phyloP scores from a whole-genome alignment of 1,140 invertebrate species.

The Rhyacophila brunnea region DNA sequence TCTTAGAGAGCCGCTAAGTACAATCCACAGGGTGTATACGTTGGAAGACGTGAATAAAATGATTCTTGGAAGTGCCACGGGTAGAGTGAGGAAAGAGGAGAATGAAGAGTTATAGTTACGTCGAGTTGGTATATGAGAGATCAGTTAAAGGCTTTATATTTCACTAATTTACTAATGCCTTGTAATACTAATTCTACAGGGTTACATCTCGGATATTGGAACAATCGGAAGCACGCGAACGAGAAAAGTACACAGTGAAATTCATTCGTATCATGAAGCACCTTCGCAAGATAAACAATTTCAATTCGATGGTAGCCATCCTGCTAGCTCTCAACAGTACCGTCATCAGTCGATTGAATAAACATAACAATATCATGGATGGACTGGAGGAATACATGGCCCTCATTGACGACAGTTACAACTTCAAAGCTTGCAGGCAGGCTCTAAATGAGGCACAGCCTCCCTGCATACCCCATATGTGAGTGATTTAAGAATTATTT shows the following conservation, averaged over 20 bases:
- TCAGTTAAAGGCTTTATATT: too few species aligned
- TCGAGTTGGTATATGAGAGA: too few species aligned
- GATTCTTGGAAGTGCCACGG: too few species aligned
- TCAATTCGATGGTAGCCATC: conserved; percentile 96
- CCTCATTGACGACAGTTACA: conserved; percentile 93
- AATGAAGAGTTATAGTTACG: too few species aligned
- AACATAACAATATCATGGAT: conserved; percentile 91
- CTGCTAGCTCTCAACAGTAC: conserved; percentile 95
- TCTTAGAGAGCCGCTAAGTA: too few species aligned
- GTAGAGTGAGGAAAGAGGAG: too few species aligned
- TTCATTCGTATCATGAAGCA: conserved; percentile 99
- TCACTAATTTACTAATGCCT: too few species aligned
- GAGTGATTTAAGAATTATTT: conserved; percentile 57
- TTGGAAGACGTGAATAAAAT: too few species aligned
- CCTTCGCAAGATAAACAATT: conserved; percentile 95
- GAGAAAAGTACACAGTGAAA: conserved; percentile 93
- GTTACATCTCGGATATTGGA: conserved; percentile 66
- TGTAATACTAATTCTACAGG: conserved; percentile 52
- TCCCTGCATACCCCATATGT: conserved; percentile 99
- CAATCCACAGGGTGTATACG: too few species aligned
- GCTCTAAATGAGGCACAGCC: conserved; percentile 92
- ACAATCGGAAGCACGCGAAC: conserved; percentile 80
- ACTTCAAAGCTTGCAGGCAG: conserved; percentile 92
- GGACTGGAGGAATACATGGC: conserved; percentile 91
- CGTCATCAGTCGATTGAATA: conserved; percentile 90